phyloP scores from a whole-genome alignment of 2,113 vertebrate species.

The Alectura lathami region DNA sequence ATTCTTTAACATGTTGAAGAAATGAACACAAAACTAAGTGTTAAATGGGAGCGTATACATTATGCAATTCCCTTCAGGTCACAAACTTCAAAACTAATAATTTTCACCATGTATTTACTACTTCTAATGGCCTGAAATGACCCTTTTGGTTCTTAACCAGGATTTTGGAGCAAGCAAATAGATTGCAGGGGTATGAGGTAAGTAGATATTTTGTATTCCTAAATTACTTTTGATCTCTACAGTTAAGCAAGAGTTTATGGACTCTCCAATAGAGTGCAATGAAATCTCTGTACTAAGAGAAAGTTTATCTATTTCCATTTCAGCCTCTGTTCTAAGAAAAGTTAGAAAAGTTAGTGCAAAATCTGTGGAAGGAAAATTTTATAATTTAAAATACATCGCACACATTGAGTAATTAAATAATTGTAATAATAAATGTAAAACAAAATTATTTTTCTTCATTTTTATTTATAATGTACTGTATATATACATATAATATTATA shows the following conservation, averaged over 20 bases:
- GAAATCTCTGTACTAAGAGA: not conserved
- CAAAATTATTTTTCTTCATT: no score
- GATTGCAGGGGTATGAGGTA: not conserved
- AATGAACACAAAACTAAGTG: not conserved
- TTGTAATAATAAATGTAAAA: not conserved
- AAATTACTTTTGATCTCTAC: not conserved
- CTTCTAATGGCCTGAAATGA: not conserved
- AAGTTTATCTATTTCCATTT: not conserved
- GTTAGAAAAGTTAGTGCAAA: not conserved
- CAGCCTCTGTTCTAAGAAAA: not conserved
- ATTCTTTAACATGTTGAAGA: not conserved
- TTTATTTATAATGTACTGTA: no score
- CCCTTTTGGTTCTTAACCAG: not conserved
- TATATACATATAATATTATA: no score
- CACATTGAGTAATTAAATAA: not conserved
- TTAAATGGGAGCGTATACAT: not conserved
- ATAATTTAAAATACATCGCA: not conserved
- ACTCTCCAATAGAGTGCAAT: fast-evolving
- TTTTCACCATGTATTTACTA: not conserved
- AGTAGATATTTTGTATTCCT: not conserved
- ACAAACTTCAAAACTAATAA: not conserved
- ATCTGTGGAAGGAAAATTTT: not conserved
- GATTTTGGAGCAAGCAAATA: not conserved
- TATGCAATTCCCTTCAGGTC: not conserved
- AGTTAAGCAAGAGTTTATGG: not conserved